Base-by-base conservation (phyloP, 1,140 invertebrate genomes). In the Drosophila biarmipes region DNA sequence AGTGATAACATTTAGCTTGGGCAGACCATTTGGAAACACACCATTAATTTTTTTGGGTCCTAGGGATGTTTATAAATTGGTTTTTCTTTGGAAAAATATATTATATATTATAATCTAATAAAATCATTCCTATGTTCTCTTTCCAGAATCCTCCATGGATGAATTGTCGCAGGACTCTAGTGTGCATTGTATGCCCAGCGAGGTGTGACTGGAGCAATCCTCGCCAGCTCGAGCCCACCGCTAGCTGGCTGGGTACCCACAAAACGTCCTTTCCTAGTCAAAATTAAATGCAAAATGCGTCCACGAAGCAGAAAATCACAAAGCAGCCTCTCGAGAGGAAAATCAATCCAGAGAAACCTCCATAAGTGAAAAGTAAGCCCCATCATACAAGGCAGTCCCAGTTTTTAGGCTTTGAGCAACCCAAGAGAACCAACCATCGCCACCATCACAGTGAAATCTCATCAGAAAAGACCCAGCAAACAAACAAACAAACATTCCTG, bases 111-210 rank as follows among this genome's bases (percentile, higher is more conserved):
- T 3, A 3, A 3, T 4, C 17, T 14, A 38, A 37, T 24, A 15
- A 24, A 11, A 12, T 2, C n/a, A 37, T 38, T 29, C 21, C 1
- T 24, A 3, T 49, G 43, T 46, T 37, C 17, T 55, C 91, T 89
- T 27, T 75, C 0, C 93, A 95, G 96, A 96, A 89, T 96, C 95
- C 67, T 96, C 96, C 52, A 94, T 96, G 93, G 96, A 96, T 92
- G 96, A 96, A 87, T 92, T 96, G 12, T 96, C 96, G 7, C 95
- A 96, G 91, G 96, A 96, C 84, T 96, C 96, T 11, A 95, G 95
- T 76, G 94, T 96, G 89, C 94, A 96, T 80, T 96, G 95, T 84
- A 96, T 96, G 95, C 95, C 95, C 91, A 95, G 95, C 71, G 95
- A 96, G 93, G 95, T 96, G 72, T 95, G 92, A 92, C 90, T 91